Percentiles rank a stretch among this genome's conserved stretches.
These are phyloP conservation scores for Drosophila picticornis DNA, from an alignment of 2,888 invertebrate species.

Conservation along the genomic window DNA sequence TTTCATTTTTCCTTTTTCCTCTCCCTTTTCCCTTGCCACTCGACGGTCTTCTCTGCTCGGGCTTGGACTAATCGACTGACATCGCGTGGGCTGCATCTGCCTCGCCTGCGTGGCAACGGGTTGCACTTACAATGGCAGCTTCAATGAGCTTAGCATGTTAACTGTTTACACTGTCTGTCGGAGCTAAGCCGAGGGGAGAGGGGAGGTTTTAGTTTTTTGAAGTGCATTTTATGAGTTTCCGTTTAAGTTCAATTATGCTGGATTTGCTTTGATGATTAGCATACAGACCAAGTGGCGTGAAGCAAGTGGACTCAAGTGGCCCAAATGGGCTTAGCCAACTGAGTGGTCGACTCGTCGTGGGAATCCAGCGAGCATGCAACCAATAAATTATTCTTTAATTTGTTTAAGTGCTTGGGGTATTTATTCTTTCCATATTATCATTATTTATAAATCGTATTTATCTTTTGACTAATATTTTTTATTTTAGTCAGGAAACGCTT, in stretches of 20 bases:
- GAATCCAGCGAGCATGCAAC: not conserved
- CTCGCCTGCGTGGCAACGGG: constrained; percentile 24
- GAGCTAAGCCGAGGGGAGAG: not conserved
- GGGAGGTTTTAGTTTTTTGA: constrained; percentile 15
- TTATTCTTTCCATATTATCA: not conserved
- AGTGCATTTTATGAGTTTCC: constrained; percentile 74
- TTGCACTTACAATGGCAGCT: constrained; percentile 48
- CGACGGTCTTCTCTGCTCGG: constrained; percentile 1
- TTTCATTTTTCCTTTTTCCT: not conserved
- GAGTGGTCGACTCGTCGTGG: not conserved
- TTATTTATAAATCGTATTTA: not conserved
- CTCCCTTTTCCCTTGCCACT: not conserved
- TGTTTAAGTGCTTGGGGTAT: not conserved
- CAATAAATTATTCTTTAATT: not conserved
- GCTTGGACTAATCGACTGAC: constrained; percentile 63
- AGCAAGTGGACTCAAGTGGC: constrained; percentile 16
- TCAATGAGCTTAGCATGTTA: constrained; percentile 62
- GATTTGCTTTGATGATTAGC: constrained; percentile 56
- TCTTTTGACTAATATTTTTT: not conserved
- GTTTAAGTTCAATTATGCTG: constrained; percentile 72
- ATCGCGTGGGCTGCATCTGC: constrained; percentile 58
- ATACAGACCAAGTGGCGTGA: constrained; percentile 56
- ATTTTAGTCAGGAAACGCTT: not conserved
- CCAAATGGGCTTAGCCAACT: not conserved
- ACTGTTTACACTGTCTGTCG: constrained; percentile 35